These are phyloP conservation scores for Eupithecia tripunctaria DNA, from an alignment of 2,888 invertebrate species.

Conservation along the genomic window DNA sequence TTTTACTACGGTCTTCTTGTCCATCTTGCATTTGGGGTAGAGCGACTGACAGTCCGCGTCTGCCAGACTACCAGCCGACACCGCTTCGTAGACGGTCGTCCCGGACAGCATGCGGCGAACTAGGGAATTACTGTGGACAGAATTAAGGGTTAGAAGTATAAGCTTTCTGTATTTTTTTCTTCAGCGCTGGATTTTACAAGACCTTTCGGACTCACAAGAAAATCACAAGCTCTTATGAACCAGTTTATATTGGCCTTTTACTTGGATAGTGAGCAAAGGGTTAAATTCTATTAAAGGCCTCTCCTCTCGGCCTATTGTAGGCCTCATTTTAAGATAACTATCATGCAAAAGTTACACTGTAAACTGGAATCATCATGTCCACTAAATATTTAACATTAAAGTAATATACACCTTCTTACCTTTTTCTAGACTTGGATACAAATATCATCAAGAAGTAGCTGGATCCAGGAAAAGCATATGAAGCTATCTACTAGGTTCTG, in stretches of 20 bases:
- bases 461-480: no score
- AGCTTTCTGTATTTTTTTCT: background rate
- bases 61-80: constrained; percentile 86
- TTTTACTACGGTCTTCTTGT: constrained; percentile 87
- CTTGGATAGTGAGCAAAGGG: background rate
- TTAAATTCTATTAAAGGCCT: background rate
- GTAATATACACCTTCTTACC: no score
- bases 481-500: no score
- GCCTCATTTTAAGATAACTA: no score
- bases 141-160: background rate
- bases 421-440: no score
- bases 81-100: constrained; percentile 88
- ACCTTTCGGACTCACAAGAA: background rate
- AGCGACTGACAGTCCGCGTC: constrained; percentile 84
- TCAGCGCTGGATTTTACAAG: background rate
- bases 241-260: background rate
- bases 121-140: constrained; percentile 85
- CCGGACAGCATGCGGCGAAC: constrained; percentile 89
- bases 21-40: constrained; percentile 88
- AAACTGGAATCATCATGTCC: no score
- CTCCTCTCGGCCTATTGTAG: no score
- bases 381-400: no score
- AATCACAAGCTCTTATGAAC: background rate
- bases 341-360: no score
- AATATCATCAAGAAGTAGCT: no score